Evolutionary conservation across 2,888 invertebrate species (phyloP).

Genomic region (Trichopoda pennipes): DNA sequence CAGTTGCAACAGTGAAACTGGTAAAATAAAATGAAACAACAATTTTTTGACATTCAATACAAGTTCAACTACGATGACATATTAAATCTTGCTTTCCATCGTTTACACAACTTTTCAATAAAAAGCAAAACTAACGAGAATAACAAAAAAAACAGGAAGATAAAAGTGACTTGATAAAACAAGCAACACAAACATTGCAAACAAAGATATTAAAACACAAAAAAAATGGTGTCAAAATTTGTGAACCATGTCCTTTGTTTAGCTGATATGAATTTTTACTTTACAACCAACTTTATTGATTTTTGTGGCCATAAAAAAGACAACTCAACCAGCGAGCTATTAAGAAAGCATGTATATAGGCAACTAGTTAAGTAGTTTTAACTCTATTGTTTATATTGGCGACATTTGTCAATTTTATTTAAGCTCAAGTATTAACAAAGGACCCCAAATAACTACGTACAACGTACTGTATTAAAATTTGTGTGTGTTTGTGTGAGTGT

Average conservation of each 20-base stretch:
- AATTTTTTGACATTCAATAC: conserved; percentile 65
- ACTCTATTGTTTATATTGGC: conserved; percentile 65
- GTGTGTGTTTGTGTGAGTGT: not conserved
- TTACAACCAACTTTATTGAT: conserved; percentile 51
- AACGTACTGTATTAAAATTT: not conserved
- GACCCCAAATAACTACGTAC: conserved; percentile 21
- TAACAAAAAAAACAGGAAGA: conserved; percentile 25
- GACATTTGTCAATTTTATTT: conserved; percentile 53
- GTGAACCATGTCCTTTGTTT: conserved; percentile 52
- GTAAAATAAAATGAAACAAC: conserved; percentile 14
- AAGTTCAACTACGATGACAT: conserved; percentile 67
- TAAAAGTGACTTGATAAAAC: conserved; percentile 22
- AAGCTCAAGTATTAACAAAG: conserved; percentile 51
- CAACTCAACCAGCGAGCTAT: conserved; percentile 2
- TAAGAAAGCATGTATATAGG: not conserved
- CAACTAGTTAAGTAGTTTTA: conserved; percentile 51
- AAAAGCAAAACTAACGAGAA: conserved; percentile 31
- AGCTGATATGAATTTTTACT: conserved; percentile 17
- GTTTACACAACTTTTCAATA: conserved; percentile 54
- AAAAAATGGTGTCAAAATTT: conserved; percentile 62
- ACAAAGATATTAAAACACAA: not conserved
- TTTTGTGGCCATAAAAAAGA: conserved; percentile 46
- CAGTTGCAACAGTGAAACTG: conserved; percentile 30
- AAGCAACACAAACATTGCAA: conserved; percentile 11
- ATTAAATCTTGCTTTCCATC: conserved; percentile 57